Evolutionary conservation across 2,888 invertebrate genomes (phyloP), one percentile per base, ranked within the genome.

Genomic region (Agonopterix heracliana): DNA sequence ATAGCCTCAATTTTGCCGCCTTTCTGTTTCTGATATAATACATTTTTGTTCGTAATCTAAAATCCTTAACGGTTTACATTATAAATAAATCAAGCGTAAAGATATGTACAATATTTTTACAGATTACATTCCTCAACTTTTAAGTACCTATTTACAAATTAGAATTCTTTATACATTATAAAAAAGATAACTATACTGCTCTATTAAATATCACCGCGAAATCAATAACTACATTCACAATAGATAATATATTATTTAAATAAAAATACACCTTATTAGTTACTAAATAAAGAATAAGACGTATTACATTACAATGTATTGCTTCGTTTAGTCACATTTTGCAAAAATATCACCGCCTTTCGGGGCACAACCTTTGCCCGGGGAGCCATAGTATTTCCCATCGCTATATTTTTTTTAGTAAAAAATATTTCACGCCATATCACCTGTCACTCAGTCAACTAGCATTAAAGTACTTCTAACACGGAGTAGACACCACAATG

Each of bases 261-360:
- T 75, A 80, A 81, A 81, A 78, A 71, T 83, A 84, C 79, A 82
- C 71, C 84, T 84, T 87, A 86, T 57, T 38, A 66, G 68, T 76
- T 73, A 78, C 75, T 83, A 85, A 83, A 84, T 84, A 82, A 83
- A 84, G 81, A 83, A 75, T 90, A 89, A 90, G 89, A 90, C 89
- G 84, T 85, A 87, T 87, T 85, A 90, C 90, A 91, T 91, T 92
- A 92, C 90, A 91, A 90, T 90, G 92, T 93, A 93, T 93, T 93
- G 93, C 93, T 93, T 92, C 89, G 89, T 90, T 92, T 87, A 90
- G 90, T 92, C 91, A 92, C 91, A 90, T 91, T 90, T 90, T 90
- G 88, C 81, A 91, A 91, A 90, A 91, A 91, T 91, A 91, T 91
- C 91, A 91, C 91, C 89, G 79, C 74, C 67, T 66, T 64, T 60